Percentiles rank a stretch among this genome's conserved stretches.
Evolutionary conservation across 2,797 vertebrate species (phyloP).

Genomic region (Pseudochirops cupreus): DNA sequence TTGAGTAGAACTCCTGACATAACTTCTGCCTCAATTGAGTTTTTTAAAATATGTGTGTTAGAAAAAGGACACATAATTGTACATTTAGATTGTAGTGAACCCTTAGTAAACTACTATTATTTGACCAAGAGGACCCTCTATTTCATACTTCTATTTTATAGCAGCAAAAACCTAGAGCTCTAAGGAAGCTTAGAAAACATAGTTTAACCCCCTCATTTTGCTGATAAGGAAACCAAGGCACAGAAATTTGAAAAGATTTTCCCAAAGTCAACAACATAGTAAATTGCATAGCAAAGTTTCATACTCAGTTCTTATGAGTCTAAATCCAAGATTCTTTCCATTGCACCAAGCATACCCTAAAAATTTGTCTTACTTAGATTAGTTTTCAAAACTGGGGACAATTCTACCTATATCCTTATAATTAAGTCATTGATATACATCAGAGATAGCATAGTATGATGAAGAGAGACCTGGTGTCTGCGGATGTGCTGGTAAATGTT

Average conservation of each 20-base stretch:
- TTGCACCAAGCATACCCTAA: background rate
- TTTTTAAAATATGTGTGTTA: slow-evolving; percentile 7
- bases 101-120: background rate
- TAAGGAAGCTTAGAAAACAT: background rate
- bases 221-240: background rate
- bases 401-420: background rate
- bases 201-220: background rate
- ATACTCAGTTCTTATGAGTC: background rate
- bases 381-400: background rate
- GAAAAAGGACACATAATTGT: background rate
- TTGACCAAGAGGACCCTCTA: background rate
- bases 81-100: background rate
- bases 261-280: background rate
- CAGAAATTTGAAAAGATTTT: background rate
- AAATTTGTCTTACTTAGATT: background rate
- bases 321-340: background rate
- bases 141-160: background rate
- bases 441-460: background rate
- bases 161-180: background rate
- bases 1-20: background rate
- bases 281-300: background rate
- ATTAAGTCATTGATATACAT: background rate
- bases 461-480: background rate
- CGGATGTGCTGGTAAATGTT: background rate
- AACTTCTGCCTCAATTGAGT: slow-evolving; percentile 11